Evolutionary conservation across 2,888 invertebrate genomes (phyloP), one percentile per base, ranked within the genome.

Genomic region (Sepiola atlantica): DNA sequence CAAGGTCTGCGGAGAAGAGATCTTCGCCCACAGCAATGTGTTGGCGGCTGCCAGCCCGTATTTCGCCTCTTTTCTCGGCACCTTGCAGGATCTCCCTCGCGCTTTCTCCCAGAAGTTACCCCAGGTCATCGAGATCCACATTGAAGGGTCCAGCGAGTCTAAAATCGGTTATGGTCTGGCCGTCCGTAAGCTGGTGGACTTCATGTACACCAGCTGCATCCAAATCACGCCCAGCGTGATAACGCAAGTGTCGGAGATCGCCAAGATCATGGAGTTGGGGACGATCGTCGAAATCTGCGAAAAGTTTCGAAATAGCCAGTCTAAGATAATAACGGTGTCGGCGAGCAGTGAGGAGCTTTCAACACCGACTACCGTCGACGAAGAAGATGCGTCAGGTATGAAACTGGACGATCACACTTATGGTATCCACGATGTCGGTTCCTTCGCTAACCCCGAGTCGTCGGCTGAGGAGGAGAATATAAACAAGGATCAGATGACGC

Each of bases 51-150:
- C 96, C 35, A 97, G 97, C 95, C 96, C 97, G 4, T 97, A 97
- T 95, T 97, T 97, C 94, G 96, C 96, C 93, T 95, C 96, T 14
- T 96, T 97, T 94, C 95, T 97, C 54, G 96, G 96, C 28, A 95
- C 96, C 32, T 96, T 96, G 4, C 96, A 96, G 94, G 97, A 97
- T 94, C 92, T 96, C n/a, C 97, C 97, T 10, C 95, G 97, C 94
- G 96, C 96, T 35, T 97, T 97, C 94, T 97, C 97, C 28, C 97
- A 97, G 94, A 96, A 96, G 94, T 95, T 95, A 24, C 97, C 97
- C 28, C 97, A 97, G 94, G 95, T 97, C 28, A 97, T 97, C 35
- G 97, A 97, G 95, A 97, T 97, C 94, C 97, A 97, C 91, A 97
- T 97, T 10, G 97, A 97, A 90, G 96, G 96, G 6, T 90, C 54